Percentiles rank a stretch among this genome's conserved stretches.
Evolutionary conservation across 2,888 invertebrate genomes (phyloP).

Genomic region (Scaeva pyrastri): DNA sequence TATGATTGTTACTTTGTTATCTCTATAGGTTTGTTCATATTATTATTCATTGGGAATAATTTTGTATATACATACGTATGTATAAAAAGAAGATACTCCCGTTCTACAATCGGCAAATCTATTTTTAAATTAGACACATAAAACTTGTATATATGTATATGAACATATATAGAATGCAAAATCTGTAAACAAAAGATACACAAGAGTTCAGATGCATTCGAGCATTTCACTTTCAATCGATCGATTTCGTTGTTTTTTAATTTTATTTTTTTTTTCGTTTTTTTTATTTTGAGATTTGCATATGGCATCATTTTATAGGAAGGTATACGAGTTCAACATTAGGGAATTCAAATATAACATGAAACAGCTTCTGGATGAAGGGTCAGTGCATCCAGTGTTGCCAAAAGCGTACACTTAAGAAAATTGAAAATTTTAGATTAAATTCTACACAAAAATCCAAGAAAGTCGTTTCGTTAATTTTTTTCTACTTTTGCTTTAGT

Average conservation of each 20-base stretch:
- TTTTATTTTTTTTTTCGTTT: neutral
- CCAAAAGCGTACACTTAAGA: neutral
- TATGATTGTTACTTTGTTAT: slow-evolving; percentile 49
- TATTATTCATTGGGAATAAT: slow-evolving; percentile 23
- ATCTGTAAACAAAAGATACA: slow-evolving; percentile 55
- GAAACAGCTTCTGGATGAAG: slow-evolving; percentile 56
- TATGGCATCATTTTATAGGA: slow-evolving; percentile 19
- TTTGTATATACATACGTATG: neutral
- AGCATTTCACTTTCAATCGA: slow-evolving; percentile 72
- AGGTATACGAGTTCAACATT: slow-evolving; percentile 15
- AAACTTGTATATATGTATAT: neutral
- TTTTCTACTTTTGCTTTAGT: no score
- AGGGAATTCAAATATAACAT: slow-evolving; percentile 63
- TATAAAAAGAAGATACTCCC: neutral
- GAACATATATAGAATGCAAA: neutral
- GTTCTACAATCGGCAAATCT: slow-evolving; percentile 57
- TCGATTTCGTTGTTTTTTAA: slow-evolving; percentile 50
- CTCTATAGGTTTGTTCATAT: slow-evolving; percentile 27
- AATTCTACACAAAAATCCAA: no score
- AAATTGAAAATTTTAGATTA: no score
- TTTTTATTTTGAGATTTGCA: slow-evolving; percentile 43
- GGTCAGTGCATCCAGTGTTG: slow-evolving; percentile 21
- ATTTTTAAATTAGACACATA: slow-evolving; percentile 55
- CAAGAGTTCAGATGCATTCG: slow-evolving; percentile 62
- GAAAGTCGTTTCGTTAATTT: no score